phyloP scores from a whole-genome alignment of 2,113 vertebrate genomes.

The Oxyruncus cristatus region DNA sequence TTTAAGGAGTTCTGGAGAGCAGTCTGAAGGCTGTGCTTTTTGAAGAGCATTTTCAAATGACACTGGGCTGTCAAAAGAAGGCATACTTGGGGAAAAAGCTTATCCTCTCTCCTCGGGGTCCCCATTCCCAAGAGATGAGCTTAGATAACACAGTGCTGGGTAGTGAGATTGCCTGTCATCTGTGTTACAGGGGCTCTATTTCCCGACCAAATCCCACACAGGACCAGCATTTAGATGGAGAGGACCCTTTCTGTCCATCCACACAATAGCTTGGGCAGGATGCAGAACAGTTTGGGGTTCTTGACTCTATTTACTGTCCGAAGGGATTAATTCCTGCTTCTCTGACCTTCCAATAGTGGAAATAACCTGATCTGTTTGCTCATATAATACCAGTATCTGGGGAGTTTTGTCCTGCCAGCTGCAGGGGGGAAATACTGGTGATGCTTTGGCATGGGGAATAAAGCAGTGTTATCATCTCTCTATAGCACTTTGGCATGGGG shows the following conservation, averaged over 20 bases:
- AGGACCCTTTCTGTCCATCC: neutral
- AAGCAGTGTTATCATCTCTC: neutral
- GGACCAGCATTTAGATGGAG: neutral
- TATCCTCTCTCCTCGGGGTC: neutral
- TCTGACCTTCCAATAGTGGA: neutral
- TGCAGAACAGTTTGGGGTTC: neutral
- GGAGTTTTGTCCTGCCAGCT: neutral
- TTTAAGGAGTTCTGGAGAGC: neutral
- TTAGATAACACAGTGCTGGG: neutral
- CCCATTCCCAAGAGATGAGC: neutral
- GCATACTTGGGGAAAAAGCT: neutral
- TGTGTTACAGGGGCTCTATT: neutral
- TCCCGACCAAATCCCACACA: neutral
- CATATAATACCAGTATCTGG: neutral
- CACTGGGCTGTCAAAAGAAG: neutral
- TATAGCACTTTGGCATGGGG: neutral
- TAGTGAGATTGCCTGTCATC: neutral
- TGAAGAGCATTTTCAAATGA: neutral
- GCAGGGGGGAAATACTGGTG: neutral
- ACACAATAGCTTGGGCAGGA: neutral
- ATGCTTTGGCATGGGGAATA: neutral
- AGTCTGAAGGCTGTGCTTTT: neutral
- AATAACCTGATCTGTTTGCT: neutral
- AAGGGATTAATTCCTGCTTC: neutral
- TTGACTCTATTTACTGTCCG: neutral